Base-by-base conservation (phyloP, 2,888 invertebrate genomes). In the Thera britannica region DNA sequence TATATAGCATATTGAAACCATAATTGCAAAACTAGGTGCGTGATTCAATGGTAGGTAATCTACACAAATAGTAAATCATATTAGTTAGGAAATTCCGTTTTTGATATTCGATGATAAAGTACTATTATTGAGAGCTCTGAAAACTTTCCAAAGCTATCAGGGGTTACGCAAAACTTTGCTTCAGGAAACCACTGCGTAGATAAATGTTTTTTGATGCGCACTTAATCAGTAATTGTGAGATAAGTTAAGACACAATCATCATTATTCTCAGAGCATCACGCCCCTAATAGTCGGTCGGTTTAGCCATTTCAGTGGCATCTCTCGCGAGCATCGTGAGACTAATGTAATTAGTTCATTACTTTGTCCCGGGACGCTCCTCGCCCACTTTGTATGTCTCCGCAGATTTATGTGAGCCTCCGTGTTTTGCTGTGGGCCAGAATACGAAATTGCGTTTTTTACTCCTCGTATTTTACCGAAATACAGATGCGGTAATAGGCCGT, bases 291-390 rank as follows among this genome's bases (percentile, higher is more conserved):
- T 75, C 79, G 77, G 78, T 78, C 77, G 80, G 83, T 83, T 85
- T 82, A 86, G 79, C 83, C 82, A 81, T 86, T 87, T 87, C 78
- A 87, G 82, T 82, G 83, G 82, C 83, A 81, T 85, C 83, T 82
- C 82, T 79, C 74, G 79, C 79, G 80, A 79, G 78, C 78, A 82
- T 81, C 81, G 80, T 81, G 83, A 83, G 80, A 83, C 86, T 91
- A 92, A 92, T 92, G 90, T 91, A 89, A 92, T 92, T 92, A 90
- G 89, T 89, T 90, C 89, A 90, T 91, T 92, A 91, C 90, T 90
- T 87, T 86, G 84, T 86, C 85, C 85, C 83, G 82, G 79, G 83
- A 80, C 81, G 81, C 78, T 80, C 82, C 81, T 79, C 82, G 77
- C 79, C 76, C 83, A 81, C 83, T 85, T 85, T 83, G 86, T 83